Evolutionary conservation across 2,113 vertebrate genomes (phyloP).

Genomic region (Leiothrix lutea): DNA sequence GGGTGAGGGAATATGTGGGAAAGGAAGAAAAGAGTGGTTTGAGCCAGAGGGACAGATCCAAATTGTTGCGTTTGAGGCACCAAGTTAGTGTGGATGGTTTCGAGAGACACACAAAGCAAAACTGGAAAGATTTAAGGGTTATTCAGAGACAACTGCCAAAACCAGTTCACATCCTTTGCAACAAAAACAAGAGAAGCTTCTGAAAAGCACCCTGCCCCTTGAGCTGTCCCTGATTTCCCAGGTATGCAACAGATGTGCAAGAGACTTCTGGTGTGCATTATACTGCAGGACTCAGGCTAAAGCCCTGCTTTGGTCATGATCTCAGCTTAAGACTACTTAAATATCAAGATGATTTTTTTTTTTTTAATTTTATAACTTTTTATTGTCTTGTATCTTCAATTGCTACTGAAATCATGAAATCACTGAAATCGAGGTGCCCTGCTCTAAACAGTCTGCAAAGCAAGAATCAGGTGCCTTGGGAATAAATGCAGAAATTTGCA

Average conservation of each 20-base stretch:
- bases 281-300: neutral
- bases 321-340: neutral
- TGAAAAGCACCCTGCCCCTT: fast-evolving
- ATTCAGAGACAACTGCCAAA: neutral
- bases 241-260: fast-evolving
- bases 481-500: fast-evolving
- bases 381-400: neutral
- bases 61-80: neutral
- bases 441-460: neutral
- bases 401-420: neutral
- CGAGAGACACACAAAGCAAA: neutral
- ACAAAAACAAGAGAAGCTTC: neutral
- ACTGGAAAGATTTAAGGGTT: neutral
- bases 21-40: neutral
- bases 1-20: neutral
- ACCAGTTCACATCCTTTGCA: fast-evolving
- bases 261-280: neutral
- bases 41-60: neutral
- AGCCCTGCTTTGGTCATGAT: neutral
- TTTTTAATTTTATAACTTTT: neutral
- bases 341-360: neutral
- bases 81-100: neutral
- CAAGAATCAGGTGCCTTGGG: neutral
- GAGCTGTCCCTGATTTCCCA: neutral
- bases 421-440: neutral